These are phyloP conservation scores for Cariama cristata DNA, from an alignment of 2,113 vertebrate species.

Conservation along the genomic window DNA sequence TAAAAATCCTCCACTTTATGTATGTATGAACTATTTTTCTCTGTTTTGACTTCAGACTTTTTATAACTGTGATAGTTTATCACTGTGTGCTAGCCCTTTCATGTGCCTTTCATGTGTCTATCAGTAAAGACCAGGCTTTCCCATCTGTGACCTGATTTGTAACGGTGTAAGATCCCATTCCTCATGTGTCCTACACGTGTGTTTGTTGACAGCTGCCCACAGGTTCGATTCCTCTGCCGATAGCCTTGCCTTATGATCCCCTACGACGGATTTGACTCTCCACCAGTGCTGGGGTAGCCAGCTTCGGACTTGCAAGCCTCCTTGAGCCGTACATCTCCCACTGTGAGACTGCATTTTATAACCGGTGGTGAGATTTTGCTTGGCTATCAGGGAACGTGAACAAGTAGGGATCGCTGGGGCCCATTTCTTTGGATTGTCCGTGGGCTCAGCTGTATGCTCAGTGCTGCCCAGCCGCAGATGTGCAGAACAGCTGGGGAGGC, in stretches of 20 bases:
- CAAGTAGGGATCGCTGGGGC: not conserved
- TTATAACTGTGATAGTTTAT: not conserved
- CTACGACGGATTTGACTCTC: not conserved
- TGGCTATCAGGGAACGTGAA: not conserved
- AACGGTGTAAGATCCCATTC: not conserved
- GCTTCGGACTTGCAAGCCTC: not conserved
- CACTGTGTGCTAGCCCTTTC: not conserved
- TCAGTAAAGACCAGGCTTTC: not conserved
- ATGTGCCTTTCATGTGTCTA: not conserved
- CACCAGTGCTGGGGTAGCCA: too few species aligned
- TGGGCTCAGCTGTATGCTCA: not conserved
- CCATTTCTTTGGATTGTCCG: not conserved
- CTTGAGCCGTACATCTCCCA: not conserved
- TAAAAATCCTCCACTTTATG: not conserved
- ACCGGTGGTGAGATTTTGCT: not conserved
- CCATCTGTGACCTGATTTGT: not conserved
- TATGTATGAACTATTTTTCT: not conserved
- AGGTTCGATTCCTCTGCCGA: not conserved
- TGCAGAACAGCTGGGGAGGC: not conserved
- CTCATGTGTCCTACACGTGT: not conserved
- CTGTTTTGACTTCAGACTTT: not conserved
- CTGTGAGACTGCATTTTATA: not conserved
- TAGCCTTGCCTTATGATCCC: not conserved
- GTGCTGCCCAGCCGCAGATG: not conserved
- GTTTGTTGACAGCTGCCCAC: not conserved